Evolutionary conservation across 2,888 invertebrate species (phyloP), one percentile per base, ranked within the genome.

Genomic region (Xestia c-nigrum): DNA sequence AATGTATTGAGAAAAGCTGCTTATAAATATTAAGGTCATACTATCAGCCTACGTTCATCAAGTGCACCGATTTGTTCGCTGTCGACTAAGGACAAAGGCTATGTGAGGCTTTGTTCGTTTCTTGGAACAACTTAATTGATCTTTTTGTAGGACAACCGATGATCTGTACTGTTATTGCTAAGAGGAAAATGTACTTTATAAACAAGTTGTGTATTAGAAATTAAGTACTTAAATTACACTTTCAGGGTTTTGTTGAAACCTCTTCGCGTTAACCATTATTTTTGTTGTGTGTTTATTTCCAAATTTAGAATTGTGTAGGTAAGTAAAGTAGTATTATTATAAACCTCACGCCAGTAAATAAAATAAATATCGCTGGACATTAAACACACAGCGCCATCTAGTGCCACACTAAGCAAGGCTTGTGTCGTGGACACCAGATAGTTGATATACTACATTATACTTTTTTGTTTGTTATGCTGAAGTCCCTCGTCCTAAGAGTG

Each of bases 1-100:
- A 84, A 74, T 75, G 85, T 78, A 81, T 80, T 76, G 80, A 85
- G 83, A 85, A 85, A 85, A 85, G 71, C 76, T 46, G 75, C 72
- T 76, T 80, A 80, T 85, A 81, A 83, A 77, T 82, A 85, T 84
- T 80, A 76, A 85, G 83, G 83, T 83, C 85, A 83, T 80, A 64
- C 66, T 72, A 70, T 70, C 85, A 52, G 73, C 85, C 85, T 83
- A 85, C 85, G 83, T 85, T 72, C 83, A 70, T 85, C 80, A 77
- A 83, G 66, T 85, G 74, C 63, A 75, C 72, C 67, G 77, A 80
- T 83, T 83, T 83, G 66, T 85, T 77, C 73, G 63, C 73, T 40
- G 57, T 31, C 55, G 65, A 77, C 38, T 83, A 78, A 83, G 83
- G 74, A 85, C 85, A 83, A 80, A 78, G 77, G 75, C 85, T 83